Evolutionary conservation across 2,888 invertebrate genomes (phyloP).

Genomic region (Agrochola macilenta): DNA sequence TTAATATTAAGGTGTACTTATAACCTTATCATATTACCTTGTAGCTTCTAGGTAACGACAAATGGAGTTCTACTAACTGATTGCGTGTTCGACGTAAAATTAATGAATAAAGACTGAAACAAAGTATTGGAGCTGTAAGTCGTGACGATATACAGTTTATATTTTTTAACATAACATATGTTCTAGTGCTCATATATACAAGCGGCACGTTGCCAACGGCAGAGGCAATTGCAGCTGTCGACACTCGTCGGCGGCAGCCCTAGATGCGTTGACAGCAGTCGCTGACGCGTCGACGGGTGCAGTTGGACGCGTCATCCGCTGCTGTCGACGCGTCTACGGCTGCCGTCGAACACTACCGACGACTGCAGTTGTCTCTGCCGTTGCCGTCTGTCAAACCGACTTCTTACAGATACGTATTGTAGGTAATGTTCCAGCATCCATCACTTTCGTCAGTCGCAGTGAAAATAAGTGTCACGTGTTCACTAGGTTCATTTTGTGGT

Average conservation of each 20-base stretch:
- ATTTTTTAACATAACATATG: background rate
- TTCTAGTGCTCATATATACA: background rate
- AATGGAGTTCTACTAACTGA: constrained; percentile 37
- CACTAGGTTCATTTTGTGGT: background rate
- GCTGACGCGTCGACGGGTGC: background rate
- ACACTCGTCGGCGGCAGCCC: too few relatives aligned
- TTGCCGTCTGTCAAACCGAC: background rate
- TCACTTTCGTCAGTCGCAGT: background rate
- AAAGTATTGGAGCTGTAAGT: background rate
- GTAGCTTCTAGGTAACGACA: constrained; percentile 16
- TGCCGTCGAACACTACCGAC: too few relatives aligned
- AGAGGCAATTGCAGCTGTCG: too few relatives aligned
- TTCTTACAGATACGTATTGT: background rate
- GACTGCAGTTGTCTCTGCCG: background rate
- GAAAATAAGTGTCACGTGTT: background rate
- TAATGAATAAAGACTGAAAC: constrained; percentile 7
- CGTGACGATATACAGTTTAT: background rate
- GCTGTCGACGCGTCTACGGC: too few relatives aligned
- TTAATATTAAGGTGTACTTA: constrained; percentile 24
- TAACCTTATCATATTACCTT: constrained; percentile 18
- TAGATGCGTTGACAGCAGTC: background rate
- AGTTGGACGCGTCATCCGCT: background rate
- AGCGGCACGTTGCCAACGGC: too few relatives aligned
- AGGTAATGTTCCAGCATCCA: background rate
- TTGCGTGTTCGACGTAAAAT: constrained; percentile 16